Base-by-base conservation (phyloP, 2,113 vertebrate species). In the Plecturocebus donacophilus region DNA sequence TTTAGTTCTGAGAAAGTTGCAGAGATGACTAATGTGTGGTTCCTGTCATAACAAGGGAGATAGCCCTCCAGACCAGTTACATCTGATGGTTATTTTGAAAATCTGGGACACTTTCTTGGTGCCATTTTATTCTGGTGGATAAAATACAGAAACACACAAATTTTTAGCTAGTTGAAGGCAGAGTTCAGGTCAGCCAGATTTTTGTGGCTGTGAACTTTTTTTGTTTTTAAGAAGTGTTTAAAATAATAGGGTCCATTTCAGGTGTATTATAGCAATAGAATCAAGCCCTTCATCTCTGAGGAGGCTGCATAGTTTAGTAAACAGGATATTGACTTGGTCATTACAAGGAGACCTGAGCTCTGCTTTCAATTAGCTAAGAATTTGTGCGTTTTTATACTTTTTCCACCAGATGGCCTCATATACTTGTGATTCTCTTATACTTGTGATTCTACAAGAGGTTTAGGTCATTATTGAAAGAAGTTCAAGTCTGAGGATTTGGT, bases 371-470 rank as follows among this genome's bases (percentile, higher is more conserved):
- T 90, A 10, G 30, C 45, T 70, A 56, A 81, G 71, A 47, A 92
- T 61, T 30, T 90, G 10, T 98, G 98, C 91, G 95, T 79, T 98
- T 98, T 90, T 93, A 7, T 0, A 0, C 95, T 93, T 94, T 84
- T 42, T 94, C 98, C 98, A 98, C 97, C 66, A 98, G 98, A 87
- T 98, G 98, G 98, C 98, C 42, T 82, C 86, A 91, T 42, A 54
- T 35, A n/a, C 86, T 94, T 93, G 45, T 0, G 0, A 8, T n/a
- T 84, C 6, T 97, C n/a, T n/a, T 42, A 54, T 35, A n/a, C 86
- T 94, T 93, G 45, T 0, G 0, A 8, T n/a, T 84, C 6, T 97
- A 11, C 1, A 38, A 5, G 68, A 76, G 86, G 6, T 49, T 2
- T 86, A 77, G 56, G 58, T 92, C 25, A n/a, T 8, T 79, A 47